These are phyloP conservation scores for Coelopa pilipes DNA, from an alignment of 2,888 invertebrate genomes.

Conservation along the genomic window DNA sequence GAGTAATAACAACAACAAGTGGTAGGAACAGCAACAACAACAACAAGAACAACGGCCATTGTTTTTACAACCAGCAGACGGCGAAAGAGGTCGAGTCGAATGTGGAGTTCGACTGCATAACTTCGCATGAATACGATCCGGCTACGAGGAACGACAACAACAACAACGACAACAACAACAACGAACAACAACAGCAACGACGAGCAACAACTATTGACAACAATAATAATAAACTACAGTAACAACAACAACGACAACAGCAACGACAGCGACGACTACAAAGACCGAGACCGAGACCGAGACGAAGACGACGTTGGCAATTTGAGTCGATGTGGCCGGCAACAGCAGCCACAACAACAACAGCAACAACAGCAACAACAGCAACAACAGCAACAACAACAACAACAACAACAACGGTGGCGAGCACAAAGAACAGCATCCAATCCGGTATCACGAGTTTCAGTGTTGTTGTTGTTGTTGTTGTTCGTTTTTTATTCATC, in stretches of 20 bases:
- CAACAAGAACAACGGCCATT: too few species aligned
- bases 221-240: neutral
- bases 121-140: neutral
- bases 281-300: neutral
- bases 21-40: too few species aligned
- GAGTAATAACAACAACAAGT: too few species aligned
- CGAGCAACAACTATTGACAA: neutral
- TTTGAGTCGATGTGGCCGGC: constrained; percentile 3
- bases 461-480: constrained; percentile 33
- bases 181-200: neutral
- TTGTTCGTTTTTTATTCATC: neutral
- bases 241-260: neutral
- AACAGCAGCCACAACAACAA: neutral
- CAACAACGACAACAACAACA: neutral
- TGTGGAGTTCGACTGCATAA: constrained; percentile 2
- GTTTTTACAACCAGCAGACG: too few species aligned
- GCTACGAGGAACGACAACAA: neutral
- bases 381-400: neutral
- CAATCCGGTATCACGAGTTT: constrained; percentile 48
- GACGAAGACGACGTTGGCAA: constrained; percentile 9
- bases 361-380: neutral
- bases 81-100: too few species aligned
- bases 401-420: neutral
- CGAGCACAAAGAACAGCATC: constrained; percentile 41
- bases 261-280: neutral